A percentile compares a stretch with the other conserved stretches of the same genome.
Evolutionary conservation across 2,888 invertebrate species (phyloP).

Genomic region (Syrista parreyssii): DNA sequence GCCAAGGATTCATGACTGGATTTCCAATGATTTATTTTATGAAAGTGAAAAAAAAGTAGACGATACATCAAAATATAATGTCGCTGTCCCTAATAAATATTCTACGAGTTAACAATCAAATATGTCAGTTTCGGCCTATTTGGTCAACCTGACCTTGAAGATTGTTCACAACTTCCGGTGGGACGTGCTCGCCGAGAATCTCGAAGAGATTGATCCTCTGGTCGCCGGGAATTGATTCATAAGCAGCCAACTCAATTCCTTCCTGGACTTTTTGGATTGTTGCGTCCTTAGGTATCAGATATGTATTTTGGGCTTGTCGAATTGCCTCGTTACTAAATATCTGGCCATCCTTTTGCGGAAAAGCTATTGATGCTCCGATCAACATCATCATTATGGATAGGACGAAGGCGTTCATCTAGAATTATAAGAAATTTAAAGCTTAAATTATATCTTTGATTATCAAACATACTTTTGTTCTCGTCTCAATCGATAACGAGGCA

Average conservation of each 20-base stretch:
- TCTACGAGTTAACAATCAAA: constrained; percentile 13
- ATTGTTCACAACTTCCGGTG: constrained; percentile 89
- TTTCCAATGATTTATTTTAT: constrained; percentile 42
- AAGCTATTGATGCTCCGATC: constrained; percentile 69
- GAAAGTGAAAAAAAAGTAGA: constrained; percentile 31
- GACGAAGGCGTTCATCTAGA: constrained; percentile 56
- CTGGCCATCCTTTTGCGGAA: constrained; percentile 83
- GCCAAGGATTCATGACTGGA: background rate
- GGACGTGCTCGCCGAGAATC: constrained; percentile 86
- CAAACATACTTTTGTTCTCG: background rate
- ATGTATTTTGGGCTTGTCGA: constrained; percentile 86
- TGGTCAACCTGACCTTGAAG: constrained; percentile 87
- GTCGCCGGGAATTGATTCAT: constrained; percentile 87
- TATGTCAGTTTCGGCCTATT: constrained; percentile 73
- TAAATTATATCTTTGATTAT: background rate
- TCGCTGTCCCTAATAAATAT: constrained; percentile 40
- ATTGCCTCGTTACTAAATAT: constrained; percentile 88
- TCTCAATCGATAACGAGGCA: background rate
- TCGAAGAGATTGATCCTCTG: constrained; percentile 86
- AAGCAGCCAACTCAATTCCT: constrained; percentile 86
- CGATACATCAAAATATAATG: constrained; percentile 16
- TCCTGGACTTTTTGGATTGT: constrained; percentile 89
- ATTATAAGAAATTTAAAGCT: background rate
- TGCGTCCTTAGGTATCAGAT: constrained; percentile 86
- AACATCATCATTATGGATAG: constrained; percentile 64